phyloP scores from a whole-genome alignment of 2,113 vertebrate genomes.

The Hoplias malabaricus region DNA sequence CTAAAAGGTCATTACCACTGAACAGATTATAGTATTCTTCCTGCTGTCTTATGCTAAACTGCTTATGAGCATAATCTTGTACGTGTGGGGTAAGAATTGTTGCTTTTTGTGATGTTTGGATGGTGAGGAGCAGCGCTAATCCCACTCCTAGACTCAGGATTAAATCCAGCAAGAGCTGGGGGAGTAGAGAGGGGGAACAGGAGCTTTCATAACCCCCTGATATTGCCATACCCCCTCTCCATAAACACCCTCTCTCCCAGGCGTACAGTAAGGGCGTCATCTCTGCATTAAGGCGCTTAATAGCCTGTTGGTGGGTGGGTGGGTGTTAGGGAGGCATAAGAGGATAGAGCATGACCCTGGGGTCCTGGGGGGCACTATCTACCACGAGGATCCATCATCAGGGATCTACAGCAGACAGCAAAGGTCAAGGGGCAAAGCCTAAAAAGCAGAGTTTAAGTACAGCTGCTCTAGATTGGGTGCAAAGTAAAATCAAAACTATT shows the following conservation, averaged over 20 bases:
- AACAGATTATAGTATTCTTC: slow-evolving; percentile 39
- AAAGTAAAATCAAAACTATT: no score
- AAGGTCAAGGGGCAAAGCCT: slow-evolving; percentile 53
- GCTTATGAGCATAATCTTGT: slow-evolving; percentile 47
- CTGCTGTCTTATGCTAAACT: slow-evolving; percentile 35
- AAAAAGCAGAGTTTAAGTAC: slow-evolving; percentile 33
- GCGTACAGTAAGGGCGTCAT: slow-evolving; percentile 40
- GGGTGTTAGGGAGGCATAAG: slow-evolving; percentile 77
- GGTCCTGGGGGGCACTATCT: not conserved
- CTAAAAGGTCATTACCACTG: slow-evolving; percentile 40
- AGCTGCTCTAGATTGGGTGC: no score
- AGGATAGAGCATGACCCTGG: slow-evolving; percentile 59
- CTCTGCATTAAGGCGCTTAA: slow-evolving; percentile 73
- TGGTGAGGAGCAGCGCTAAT: slow-evolving; percentile 49
- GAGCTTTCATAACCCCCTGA: slow-evolving; percentile 49
- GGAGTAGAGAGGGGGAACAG: slow-evolving; percentile 31
- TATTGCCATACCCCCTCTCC: slow-evolving; percentile 40
- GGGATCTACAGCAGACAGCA: not conserved
- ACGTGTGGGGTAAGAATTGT: slow-evolving; percentile 43
- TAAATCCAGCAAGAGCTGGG: slow-evolving; percentile 30
- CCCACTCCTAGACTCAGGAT: slow-evolving; percentile 56
- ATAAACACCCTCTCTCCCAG: slow-evolving; percentile 54
- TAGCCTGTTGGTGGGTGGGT: slow-evolving; percentile 51
- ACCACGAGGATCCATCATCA: not conserved
- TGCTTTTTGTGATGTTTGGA: slow-evolving; percentile 46